Conservation (phyloP, 1,140 invertebrate genomes). For the Artemia franciscana region DNA sequence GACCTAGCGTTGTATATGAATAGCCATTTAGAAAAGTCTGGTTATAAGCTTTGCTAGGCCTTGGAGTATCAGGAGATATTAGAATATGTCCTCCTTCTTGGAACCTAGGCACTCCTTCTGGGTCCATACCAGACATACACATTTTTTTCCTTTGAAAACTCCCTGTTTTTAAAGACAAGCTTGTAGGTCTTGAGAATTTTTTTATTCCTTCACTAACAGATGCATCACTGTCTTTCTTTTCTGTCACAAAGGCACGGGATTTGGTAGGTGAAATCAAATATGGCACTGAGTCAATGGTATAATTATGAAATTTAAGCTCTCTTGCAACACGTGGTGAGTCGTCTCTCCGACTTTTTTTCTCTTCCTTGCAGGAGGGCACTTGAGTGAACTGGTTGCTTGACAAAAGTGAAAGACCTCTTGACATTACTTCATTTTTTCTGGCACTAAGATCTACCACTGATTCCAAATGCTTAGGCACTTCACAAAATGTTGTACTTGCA, state of each 20-base stretch:
- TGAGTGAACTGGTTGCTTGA: background rate
- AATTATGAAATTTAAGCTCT: background rate
- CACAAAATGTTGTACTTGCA: no score
- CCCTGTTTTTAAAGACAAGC: slow-evolving; percentile 50
- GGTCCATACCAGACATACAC: slow-evolving; percentile 30
- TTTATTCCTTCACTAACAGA: no score
- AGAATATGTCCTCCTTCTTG: slow-evolving; percentile 15
- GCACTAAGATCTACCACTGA: background rate
- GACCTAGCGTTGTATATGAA: slow-evolving; percentile 69
- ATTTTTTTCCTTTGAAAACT: slow-evolving; percentile 49
- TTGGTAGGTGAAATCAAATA: background rate
- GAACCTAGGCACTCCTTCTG: slow-evolving; percentile 27
- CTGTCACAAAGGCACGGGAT: background rate
- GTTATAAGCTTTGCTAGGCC: slow-evolving; percentile 61
- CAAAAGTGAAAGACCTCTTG: background rate
- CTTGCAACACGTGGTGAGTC: background rate
- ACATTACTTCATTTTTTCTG: background rate
- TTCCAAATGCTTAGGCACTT: background rate
- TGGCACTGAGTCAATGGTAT: background rate
- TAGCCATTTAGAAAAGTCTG: slow-evolving; percentile 70
- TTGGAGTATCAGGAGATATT: slow-evolving; percentile 55
- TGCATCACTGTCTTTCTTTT: background rate
- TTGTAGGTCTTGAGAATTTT: slow-evolving; percentile 51
- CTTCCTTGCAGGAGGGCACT: background rate
- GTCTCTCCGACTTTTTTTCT: background rate